Conservation (phyloP, 2,113 vertebrate genomes). For the Coreoperca whiteheadi region DNA sequence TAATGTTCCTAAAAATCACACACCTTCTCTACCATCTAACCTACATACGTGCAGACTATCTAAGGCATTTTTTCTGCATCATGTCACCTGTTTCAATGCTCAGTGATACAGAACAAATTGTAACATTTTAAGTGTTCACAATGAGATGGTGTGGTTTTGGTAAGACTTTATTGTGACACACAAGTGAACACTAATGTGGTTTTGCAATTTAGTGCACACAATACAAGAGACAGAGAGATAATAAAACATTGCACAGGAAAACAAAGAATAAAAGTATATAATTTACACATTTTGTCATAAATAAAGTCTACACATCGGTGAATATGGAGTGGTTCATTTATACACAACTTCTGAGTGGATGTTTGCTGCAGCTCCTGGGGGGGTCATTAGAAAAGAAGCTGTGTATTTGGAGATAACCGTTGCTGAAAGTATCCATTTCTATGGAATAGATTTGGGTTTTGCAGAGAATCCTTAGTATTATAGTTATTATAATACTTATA, state of each 20-base stretch:
- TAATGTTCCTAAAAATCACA: constrained; percentile 41
- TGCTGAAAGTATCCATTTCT: constrained; percentile 2
- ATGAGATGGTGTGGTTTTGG: constrained; percentile 34
- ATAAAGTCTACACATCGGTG: constrained; percentile 73
- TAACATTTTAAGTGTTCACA: background rate
- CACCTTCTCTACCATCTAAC: constrained; percentile 12
- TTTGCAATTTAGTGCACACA: constrained; percentile 69
- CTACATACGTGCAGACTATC: background rate
- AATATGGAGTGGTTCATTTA: constrained; percentile 71
- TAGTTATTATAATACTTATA: background rate
- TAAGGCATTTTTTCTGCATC: background rate
- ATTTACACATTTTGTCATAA: constrained; percentile 80
- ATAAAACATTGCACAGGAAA: constrained; percentile 73
- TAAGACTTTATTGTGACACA: constrained; percentile 80
- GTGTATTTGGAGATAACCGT: constrained; percentile 19
- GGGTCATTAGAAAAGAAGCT: background rate
- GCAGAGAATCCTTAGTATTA: background rate
- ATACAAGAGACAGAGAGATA: constrained; percentile 63
- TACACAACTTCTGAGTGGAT: constrained; percentile 55
- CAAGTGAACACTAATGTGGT: constrained; percentile 69
- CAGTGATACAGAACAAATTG: background rate
- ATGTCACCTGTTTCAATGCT: background rate
- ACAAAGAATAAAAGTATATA: constrained; percentile 71
- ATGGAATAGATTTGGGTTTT: constrained; percentile 9
- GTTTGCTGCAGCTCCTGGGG: constrained; percentile 21